phyloP scores from a whole-genome alignment of 2,797 vertebrate genomes.

The Acanthurus tractus region DNA sequence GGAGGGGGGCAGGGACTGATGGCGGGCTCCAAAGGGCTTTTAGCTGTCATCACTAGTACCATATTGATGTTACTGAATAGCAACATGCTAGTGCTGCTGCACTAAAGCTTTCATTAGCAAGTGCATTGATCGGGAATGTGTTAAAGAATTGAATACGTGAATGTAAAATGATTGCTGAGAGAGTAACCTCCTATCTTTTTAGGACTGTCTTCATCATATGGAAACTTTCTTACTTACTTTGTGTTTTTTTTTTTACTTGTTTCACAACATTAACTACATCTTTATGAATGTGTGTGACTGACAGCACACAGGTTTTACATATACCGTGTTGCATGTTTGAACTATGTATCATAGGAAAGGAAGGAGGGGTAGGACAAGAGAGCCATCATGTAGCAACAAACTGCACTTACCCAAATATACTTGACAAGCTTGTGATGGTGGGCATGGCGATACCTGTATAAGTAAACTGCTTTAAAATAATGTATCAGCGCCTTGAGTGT shows the following conservation, averaged over 20 bases:
- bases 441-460: slow-evolving; percentile 12
- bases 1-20: slow-evolving; percentile 36
- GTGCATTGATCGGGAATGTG: not conserved
- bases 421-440: not conserved
- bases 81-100: slow-evolving; percentile 43
- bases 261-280: slow-evolving; percentile 1
- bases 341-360: not conserved
- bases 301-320: not conserved
- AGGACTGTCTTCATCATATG: not conserved
- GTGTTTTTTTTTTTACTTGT: not conserved
- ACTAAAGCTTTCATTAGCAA: slow-evolving; percentile 27
- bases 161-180: not conserved
- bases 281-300: slow-evolving; percentile 16
- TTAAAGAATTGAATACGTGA: not conserved
- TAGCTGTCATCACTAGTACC: slow-evolving; percentile 41
- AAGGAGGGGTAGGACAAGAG: not conserved
- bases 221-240: slow-evolving; percentile 9
- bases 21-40: slow-evolving; percentile 19
- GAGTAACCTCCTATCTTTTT: not conserved
- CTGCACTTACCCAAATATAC: not conserved
- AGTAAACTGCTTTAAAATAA: not conserved
- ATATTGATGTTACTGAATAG: slow-evolving; percentile 55
- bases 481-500: not conserved
- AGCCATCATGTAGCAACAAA: not conserved
- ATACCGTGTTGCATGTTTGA: not conserved